A percentile compares a stretch with the other conserved stretches of the same genome.
Conservation (phyloP, 2,888 invertebrate genomes). For the Priocnemis perturbator region DNA sequence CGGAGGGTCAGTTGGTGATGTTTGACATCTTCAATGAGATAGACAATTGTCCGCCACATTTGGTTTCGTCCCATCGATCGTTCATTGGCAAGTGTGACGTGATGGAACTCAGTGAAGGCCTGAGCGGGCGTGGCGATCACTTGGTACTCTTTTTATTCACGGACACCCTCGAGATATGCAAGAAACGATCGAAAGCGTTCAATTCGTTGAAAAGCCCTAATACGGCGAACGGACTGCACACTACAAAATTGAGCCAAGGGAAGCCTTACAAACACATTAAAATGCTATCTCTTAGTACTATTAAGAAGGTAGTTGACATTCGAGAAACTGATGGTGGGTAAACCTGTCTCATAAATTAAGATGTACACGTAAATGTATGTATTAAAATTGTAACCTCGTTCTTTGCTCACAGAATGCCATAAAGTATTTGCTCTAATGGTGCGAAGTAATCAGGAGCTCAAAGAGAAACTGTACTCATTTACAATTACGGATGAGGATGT, state of each 20-base stretch:
- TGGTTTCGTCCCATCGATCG: slow-evolving; percentile 94
- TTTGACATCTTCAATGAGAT: slow-evolving; percentile 99
- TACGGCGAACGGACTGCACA: slow-evolving; percentile 79
- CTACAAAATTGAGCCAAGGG: slow-evolving; percentile 80
- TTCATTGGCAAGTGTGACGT: slow-evolving; percentile 93
- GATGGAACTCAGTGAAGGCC: slow-evolving; percentile 88
- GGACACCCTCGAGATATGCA: slow-evolving; percentile 95
- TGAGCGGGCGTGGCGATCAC: slow-evolving; percentile 91
- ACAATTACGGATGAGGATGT: slow-evolving; percentile 89
- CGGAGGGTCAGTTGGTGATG: slow-evolving; percentile 96
- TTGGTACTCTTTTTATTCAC: slow-evolving; percentile 95
- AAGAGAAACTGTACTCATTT: slow-evolving; percentile 92
- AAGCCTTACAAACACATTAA: slow-evolving; percentile 95
- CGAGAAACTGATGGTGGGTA: slow-evolving; percentile 86
- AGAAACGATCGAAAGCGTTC: slow-evolving; percentile 87
- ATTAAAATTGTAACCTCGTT: neutral
- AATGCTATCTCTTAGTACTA: slow-evolving; percentile 90
- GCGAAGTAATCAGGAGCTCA: slow-evolving; percentile 89
- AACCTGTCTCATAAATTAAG: slow-evolving; percentile 6
- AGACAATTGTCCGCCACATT: slow-evolving; percentile 95
- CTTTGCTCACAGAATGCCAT: slow-evolving; percentile 82
- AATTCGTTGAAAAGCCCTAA: slow-evolving; percentile 83
- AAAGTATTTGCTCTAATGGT: slow-evolving; percentile 94
- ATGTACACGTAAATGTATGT: slow-evolving; percentile 5
- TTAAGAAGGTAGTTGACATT: slow-evolving; percentile 94